Evolutionary conservation across 1,140 invertebrate species (phyloP).

Genomic region (Halictus rubicundus): DNA sequence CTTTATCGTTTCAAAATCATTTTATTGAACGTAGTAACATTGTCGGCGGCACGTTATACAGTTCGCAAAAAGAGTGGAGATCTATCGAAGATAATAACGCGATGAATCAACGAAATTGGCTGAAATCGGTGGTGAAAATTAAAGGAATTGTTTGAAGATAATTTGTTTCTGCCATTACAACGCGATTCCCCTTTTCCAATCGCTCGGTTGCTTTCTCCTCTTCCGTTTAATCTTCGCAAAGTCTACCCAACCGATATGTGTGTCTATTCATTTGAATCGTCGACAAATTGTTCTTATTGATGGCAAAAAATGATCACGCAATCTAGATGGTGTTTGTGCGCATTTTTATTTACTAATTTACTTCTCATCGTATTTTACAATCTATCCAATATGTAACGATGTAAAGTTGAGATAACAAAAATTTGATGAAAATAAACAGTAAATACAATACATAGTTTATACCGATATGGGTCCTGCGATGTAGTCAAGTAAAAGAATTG

Average conservation of each 20-base stretch:
- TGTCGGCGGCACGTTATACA: too few relatives aligned
- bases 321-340: too few relatives aligned
- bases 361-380: too few relatives aligned
- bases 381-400: too few relatives aligned
- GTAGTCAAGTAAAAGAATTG: too few relatives aligned
- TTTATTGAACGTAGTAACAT: background rate
- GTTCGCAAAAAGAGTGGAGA: background rate
- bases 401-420: too few relatives aligned
- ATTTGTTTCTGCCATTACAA: slow-evolving; percentile 4
- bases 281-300: background rate
- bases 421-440: too few relatives aligned
- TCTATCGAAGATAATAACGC: background rate
- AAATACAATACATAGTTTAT: too few relatives aligned
- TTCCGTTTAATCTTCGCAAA: background rate
- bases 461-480: too few relatives aligned
- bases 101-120: background rate
- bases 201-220: background rate
- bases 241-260: background rate
- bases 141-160: background rate
- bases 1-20: background rate
- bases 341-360: too few relatives aligned
- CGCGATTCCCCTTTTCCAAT: background rate
- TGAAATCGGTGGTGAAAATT: background rate
- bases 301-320: too few relatives aligned
- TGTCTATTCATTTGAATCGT: background rate